Base-by-base conservation (phyloP, 2,113 vertebrate genomes). In the Microcebus jonahi region DNA sequence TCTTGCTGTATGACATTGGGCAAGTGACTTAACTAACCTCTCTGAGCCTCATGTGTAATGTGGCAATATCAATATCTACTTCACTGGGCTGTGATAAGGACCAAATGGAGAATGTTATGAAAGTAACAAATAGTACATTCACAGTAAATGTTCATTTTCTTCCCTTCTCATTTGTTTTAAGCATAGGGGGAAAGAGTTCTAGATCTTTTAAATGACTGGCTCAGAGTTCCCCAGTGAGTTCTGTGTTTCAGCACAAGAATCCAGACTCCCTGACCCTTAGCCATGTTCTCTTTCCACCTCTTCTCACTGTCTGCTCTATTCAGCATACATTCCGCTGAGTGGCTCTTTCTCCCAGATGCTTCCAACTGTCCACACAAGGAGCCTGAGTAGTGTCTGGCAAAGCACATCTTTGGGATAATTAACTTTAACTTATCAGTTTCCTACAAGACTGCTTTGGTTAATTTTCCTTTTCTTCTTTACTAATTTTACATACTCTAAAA, bases 281-380 rank as follows among this genome's bases (percentile, higher is more conserved):
- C 29, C 8, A 34, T 8, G 3, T 29, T 71, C 9, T 10, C 1
- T 45, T 29, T 1, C 42, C 36, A 34, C 13, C 6, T 1, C 50
- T 27, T 67, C 63, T 71, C 81, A 82, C 79, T 29, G 4, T 55
- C 83, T 71, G 59, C 7, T 79, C 65, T 36, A 0, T 29, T 42
- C 57, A 45, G 83, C 2, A 1, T 15, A 15, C 11, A 27, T n/a
- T 88, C 18, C 20, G 9, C 34, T 11, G 2, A 36, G 15, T 31
- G 27, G 2, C 18, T 87, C 21, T 55, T 68, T 48, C 36, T 80
- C 17, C 57, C 1, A 4, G 18, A 10, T 89, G 13, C 36, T 67
- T 67, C n/a, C 13, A 8, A 12, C 20, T 84, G 75, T 8, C n/a
- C 70, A 50, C 53, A n/a, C 29, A 18, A 50, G 21, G 23, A 68